phyloP scores from a whole-genome alignment of 2,888 invertebrate genomes.

The Leuctra nigra region DNA sequence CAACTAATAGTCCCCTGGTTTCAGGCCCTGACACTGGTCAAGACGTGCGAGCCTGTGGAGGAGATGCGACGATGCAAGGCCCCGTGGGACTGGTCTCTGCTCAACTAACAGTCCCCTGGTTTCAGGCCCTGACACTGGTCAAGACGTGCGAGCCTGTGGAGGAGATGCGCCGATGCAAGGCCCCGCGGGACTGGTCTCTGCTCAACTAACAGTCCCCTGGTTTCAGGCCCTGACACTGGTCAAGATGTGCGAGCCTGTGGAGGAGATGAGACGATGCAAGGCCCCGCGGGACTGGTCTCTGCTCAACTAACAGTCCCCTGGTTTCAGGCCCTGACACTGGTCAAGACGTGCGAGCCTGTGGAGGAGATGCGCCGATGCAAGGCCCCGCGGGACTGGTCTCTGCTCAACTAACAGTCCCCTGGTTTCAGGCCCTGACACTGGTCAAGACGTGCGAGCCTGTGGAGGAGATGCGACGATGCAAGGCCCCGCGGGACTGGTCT shows the following conservation, averaged over 20 bases:
- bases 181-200: slow-evolving; percentile 86
- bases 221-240: slow-evolving; percentile 73
- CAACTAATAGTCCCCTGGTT: too few species aligned
- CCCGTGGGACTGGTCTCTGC: slow-evolving; percentile 84
- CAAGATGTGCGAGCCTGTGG: slow-evolving; percentile 89
- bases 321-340: slow-evolving; percentile 69
- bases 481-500: slow-evolving; percentile 87
- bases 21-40: slow-evolving; percentile 78
- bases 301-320: too few species aligned
- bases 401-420: too few species aligned
- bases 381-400: slow-evolving; percentile 84
- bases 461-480: slow-evolving; percentile 83
- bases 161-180: slow-evolving; percentile 82
- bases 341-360: slow-evolving; percentile 91
- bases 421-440: slow-evolving; percentile 66
- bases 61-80: slow-evolving; percentile 85
- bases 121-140: slow-evolving; percentile 73
- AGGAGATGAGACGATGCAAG: slow-evolving; percentile 82
- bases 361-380: slow-evolving; percentile 84
- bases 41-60: slow-evolving; percentile 88
- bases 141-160: slow-evolving; percentile 91
- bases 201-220: too few species aligned
- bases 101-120: too few species aligned
- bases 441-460: slow-evolving; percentile 92
- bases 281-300: slow-evolving; percentile 88